Conservation (phyloP, 2,797 vertebrate species). For the Tolypeutes matacus region DNA sequence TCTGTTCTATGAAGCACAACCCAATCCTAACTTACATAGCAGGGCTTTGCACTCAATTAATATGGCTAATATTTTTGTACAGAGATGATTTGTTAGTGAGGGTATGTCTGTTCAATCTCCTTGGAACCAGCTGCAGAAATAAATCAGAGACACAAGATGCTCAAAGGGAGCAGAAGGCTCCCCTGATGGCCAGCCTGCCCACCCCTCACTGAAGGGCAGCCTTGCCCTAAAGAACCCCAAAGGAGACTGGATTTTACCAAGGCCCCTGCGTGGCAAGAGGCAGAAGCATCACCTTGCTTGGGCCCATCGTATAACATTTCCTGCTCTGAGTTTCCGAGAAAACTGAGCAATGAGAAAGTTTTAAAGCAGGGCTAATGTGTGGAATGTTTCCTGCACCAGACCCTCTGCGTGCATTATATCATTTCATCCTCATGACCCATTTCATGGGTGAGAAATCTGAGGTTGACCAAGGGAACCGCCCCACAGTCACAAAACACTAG, state of each 20-base stretch:
- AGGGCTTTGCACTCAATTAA: neutral
- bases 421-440: neutral
- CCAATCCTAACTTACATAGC: neutral
- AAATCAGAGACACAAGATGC: neutral
- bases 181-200: neutral
- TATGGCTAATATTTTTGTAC: neutral
- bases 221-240: neutral
- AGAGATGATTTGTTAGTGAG: neutral
- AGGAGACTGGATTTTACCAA: neutral
- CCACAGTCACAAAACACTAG: neutral
- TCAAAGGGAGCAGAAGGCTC: neutral
- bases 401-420: fast-evolving
- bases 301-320: neutral
- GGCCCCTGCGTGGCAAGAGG: neutral
- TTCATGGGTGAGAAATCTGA: neutral
- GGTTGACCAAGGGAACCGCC: too few relatives aligned
- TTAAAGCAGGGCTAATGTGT: fast-evolving
- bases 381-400: neutral
- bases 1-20: neutral
- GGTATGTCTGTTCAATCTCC: neutral
- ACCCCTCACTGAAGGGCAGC: neutral
- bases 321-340: neutral
- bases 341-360: neutral
- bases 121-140: neutral
- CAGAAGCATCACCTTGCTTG: neutral